Conservation (phyloP, 2,113 vertebrate species). For the Heteronetta atricapilla region DNA sequence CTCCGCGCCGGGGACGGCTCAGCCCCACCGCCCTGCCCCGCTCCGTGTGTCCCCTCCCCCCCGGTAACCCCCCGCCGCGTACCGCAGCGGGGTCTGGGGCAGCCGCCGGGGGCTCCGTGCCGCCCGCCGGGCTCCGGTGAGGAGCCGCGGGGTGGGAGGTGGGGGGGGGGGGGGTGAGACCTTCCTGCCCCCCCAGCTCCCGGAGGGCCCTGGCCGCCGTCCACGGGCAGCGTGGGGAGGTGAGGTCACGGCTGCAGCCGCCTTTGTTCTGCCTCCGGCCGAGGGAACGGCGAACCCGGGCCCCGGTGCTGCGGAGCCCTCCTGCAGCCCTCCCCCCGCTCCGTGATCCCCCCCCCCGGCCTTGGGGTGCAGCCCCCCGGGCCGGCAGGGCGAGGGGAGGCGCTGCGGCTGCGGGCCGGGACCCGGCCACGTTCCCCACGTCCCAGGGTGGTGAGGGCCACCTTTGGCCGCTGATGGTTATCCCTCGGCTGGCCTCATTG, state of each 20-base stretch:
- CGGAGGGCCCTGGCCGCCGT: not conserved
- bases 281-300: not conserved
- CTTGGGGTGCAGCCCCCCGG: not conserved
- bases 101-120: no score
- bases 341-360: not conserved
- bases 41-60: no score
- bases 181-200: not conserved
- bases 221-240: not conserved
- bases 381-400: accelerated
- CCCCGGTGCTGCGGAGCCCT: not conserved
- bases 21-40: no score
- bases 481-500: not conserved
- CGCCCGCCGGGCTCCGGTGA: no score
- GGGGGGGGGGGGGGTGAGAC: not conserved
- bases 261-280: slow-evolving; percentile 19
- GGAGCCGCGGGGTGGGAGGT: no score
- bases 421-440: not conserved
- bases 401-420: not conserved
- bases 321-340: not conserved
- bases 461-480: not conserved
- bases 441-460: no score
- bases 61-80: no score
- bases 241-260: not conserved
- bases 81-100: no score
- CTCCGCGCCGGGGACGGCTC: no score